Conservation (phyloP, 2,888 invertebrate species). For the Sphaeridia pumilis region DNA sequence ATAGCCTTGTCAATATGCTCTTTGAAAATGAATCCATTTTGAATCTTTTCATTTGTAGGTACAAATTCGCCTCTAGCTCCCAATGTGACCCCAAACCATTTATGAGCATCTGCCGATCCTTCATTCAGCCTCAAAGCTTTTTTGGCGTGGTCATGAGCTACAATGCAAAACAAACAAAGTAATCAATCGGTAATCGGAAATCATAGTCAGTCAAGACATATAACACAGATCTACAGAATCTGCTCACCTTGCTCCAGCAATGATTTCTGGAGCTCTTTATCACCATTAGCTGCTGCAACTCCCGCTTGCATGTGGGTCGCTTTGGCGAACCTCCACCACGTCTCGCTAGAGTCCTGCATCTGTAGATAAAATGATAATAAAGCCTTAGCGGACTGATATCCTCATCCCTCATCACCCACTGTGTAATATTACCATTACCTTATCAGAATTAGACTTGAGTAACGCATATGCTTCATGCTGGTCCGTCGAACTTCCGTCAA, state of each 20-base stretch:
- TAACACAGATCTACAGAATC: too few relatives aligned
- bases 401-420: too few relatives aligned
- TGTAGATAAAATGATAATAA: too few relatives aligned
- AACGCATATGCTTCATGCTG: slow-evolving; percentile 39
- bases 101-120: slow-evolving; percentile 51
- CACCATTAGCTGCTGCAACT: slow-evolving; percentile 24
- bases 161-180: slow-evolving; percentile 6
- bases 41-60: slow-evolving; percentile 51
- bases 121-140: slow-evolving; percentile 46
- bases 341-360: slow-evolving; percentile 40
- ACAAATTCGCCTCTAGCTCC: slow-evolving; percentile 48
- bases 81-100: slow-evolving; percentile 60
- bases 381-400: too few relatives aligned
- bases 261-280: slow-evolving; percentile 8
- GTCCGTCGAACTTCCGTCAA: slow-evolving; percentile 39
- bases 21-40: slow-evolving; percentile 54
- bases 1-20: slow-evolving; percentile 56
- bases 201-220: background rate
- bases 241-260: slow-evolving; percentile 5
- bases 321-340: slow-evolving; percentile 42
- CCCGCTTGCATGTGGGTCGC: slow-evolving; percentile 39
- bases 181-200: background rate
- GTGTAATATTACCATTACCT: slow-evolving; percentile 36
- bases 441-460: slow-evolving; percentile 37
- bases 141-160: slow-evolving; percentile 49